A percentile compares a stretch with the other conserved stretches of the same genome.
phyloP scores from a whole-genome alignment of 2,113 vertebrate genomes.

The Corythornis madagascariensis region DNA sequence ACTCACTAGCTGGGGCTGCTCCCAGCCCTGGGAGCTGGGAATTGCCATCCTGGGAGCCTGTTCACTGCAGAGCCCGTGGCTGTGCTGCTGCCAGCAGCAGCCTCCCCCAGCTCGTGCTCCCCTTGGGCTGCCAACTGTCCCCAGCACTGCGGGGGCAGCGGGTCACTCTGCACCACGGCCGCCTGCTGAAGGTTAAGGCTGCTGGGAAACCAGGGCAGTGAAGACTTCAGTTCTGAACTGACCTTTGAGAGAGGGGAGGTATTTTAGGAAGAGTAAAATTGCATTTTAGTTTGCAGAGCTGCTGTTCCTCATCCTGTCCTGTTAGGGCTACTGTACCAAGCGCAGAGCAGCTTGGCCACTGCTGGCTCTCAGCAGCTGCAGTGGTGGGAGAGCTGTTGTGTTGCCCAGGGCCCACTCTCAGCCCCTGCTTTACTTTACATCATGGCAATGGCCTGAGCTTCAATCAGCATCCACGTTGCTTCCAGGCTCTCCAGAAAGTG shows the following conservation, averaged over 20 bases:
- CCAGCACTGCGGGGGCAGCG: not conserved
- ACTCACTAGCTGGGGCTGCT: not conserved
- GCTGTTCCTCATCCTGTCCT: not conserved
- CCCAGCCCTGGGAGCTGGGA: not conserved
- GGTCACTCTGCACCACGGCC: not conserved
- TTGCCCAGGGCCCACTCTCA: not conserved
- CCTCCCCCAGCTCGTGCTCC: not conserved
- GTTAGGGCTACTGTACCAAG: not conserved
- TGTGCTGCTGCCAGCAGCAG: not conserved
- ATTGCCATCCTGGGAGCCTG: not conserved
- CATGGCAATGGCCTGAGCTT: not conserved
- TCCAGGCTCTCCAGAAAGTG: not conserved
- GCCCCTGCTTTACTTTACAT: not conserved
- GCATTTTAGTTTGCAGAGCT: not conserved
- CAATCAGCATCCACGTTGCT: not conserved
- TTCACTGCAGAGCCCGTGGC: not conserved
- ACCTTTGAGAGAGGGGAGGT: not conserved
- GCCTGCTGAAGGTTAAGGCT: not conserved
- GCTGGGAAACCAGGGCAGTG: not conserved
- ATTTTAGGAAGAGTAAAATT: not conserved
- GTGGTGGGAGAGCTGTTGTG: not conserved
- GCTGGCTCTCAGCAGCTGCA: not conserved
- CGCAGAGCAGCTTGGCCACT: not conserved
- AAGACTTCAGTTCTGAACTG: not conserved
- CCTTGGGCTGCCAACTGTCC: not conserved